phyloP scores from a whole-genome alignment of 2,888 invertebrate genomes.

The Ichneumoninae sp. region DNA sequence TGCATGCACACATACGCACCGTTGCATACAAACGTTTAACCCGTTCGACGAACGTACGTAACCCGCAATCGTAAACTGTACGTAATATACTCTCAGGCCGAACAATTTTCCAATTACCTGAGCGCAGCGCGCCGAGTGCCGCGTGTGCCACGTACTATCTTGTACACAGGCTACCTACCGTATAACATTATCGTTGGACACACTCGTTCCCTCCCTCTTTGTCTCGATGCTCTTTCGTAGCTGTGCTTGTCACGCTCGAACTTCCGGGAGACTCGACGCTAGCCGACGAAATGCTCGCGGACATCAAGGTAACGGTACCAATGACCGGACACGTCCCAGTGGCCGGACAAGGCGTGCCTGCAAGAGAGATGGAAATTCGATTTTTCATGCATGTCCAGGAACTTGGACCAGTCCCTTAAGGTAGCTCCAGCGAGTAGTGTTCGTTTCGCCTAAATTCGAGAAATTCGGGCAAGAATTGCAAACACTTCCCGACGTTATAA shows the following conservation, averaged over 20 bases:
- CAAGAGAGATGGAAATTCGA: too few relatives aligned
- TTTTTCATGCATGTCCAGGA: too few relatives aligned
- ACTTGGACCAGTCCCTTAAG: too few relatives aligned
- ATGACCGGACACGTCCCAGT: too few relatives aligned
- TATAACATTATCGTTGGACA: conserved; percentile 55
- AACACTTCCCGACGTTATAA: too few relatives aligned
- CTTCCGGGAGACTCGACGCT: conserved; percentile 55
- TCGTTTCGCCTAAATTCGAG: too few relatives aligned
- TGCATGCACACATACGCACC: conserved; percentile 5
- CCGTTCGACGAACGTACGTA: conserved; percentile 45
- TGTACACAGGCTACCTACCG: conserved; percentile 9
- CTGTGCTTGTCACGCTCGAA: conserved; percentile 47
- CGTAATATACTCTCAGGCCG: conserved; percentile 33
- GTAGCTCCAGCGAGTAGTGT: too few relatives aligned
- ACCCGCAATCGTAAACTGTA: conserved; percentile 19
- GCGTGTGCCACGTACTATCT: conserved; percentile 46
- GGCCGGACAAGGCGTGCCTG: too few relatives aligned
- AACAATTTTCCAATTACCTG: conserved; percentile 65
- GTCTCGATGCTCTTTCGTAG: conserved; percentile 40
- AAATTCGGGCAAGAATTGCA: too few relatives aligned
- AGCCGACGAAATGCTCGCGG: conserved; percentile 33
- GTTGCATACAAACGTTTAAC: conserved; percentile 36
- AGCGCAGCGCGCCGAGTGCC: conserved; percentile 33
- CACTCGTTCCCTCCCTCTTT: conserved; percentile 4
- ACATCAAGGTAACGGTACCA: background rate